These are phyloP conservation scores for Cryptoprocta ferox DNA, from an alignment of 2,797 vertebrate species.

Conservation along the genomic window DNA sequence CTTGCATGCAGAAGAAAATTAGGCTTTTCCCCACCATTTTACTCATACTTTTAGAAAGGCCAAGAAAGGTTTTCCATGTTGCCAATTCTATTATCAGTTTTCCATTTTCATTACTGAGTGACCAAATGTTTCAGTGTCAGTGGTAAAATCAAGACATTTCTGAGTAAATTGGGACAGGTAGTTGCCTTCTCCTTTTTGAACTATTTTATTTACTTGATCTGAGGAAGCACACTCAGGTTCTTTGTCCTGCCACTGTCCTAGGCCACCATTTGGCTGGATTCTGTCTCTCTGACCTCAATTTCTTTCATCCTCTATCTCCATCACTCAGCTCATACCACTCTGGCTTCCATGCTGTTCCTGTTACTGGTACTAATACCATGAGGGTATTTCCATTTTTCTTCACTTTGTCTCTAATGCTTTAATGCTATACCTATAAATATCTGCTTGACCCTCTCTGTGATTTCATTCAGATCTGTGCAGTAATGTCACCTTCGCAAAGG, in stretches of 20 bases:
- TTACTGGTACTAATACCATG: neutral
- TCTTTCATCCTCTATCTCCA: neutral
- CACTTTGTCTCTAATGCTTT: neutral
- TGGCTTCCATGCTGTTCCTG: neutral
- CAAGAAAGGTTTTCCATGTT: neutral
- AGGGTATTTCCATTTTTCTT: neutral
- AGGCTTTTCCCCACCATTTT: neutral
- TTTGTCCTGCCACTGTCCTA: neutral
- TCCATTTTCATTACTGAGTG: neutral
- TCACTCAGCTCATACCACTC: neutral
- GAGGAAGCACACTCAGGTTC: neutral
- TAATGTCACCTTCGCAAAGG: neutral
- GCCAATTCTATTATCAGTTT: neutral
- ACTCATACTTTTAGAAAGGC: neutral
- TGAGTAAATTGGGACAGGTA: neutral
- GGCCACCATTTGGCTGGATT: neutral
- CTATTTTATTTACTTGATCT: neutral
- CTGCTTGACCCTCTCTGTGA: neutral
- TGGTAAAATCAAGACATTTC: neutral
- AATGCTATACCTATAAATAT: neutral
- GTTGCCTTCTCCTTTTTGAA: neutral
- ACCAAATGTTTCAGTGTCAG: neutral
- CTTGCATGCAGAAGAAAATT: neutral
- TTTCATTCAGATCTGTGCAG: neutral
- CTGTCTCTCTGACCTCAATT: neutral